Base-by-base conservation (phyloP, 2,113 vertebrate species). In the Melozone crissalis region DNA sequence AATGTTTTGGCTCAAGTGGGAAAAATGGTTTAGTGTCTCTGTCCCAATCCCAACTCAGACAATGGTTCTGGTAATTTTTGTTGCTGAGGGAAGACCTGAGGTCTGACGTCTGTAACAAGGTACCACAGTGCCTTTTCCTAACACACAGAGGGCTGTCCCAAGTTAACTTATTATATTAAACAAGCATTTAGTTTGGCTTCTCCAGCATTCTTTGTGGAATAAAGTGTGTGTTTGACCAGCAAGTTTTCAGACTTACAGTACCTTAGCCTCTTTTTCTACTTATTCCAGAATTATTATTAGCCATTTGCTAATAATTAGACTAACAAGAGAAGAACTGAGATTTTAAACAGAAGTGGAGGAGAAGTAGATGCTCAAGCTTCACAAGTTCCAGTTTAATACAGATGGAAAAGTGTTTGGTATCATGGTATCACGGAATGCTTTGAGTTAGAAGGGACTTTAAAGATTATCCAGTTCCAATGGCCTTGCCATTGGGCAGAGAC, bases 301-400 rank as follows among this genome's bases (percentile, higher is more conserved):
- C 33, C 90, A 92, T 97, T 96, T 96, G 23, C 59, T 96, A 91
- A 96, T 96, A 95, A 88, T 95, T 94, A 97, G 81, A 43, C 72
- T 61, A 73, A 51, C 7, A 87, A 95, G 51, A 47, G 41, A 95
- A 68, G 72, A 37, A 71, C 26, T 77, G 33, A 27, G 27, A 78
- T 77, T 96, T 87, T 75, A 90, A 92, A 43, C 43, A 55, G 83
- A 51, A 79, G 22, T 66, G 11, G 7, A 16, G 8, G 12, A 81
- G 37, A 79, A 57, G 28, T 37, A 62, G 14, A 20, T 72, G 7
- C 9, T 75, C 23, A 65, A 55, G 55, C 46, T 81, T 91, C 67
- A 69, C 41, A 96, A 77, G 7, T 55, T 72, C 37, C 8, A 28
- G 10, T 65, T 87, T 51, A 74, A 87, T 13, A 63, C 46, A 69